Evolutionary conservation across 2,888 invertebrate genomes (phyloP).

Genomic region (Archips crataeganus): DNA sequence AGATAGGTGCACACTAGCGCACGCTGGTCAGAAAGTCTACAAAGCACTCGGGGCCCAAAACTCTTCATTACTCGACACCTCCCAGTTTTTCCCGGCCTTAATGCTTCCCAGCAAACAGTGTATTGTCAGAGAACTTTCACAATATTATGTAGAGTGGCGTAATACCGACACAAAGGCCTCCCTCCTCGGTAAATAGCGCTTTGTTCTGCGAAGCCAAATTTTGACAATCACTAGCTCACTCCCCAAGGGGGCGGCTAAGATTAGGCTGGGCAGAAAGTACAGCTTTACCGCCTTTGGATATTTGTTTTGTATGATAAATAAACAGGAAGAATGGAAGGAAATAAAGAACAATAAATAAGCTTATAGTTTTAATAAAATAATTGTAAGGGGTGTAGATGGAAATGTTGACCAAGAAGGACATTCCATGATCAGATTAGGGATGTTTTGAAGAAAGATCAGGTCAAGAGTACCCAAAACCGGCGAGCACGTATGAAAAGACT

Average conservation of each 20-base stretch:
- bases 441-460: no score
- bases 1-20: background rate
- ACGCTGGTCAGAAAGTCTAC: background rate
- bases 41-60: background rate
- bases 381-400: no score
- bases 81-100: slow-evolving; percentile 49
- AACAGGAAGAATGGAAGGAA: no score
- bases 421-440: no score
- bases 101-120: slow-evolving; percentile 75
- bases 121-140: slow-evolving; percentile 82
- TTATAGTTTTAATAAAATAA: no score
- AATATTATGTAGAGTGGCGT: slow-evolving; percentile 86
- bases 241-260: slow-evolving; percentile 68
- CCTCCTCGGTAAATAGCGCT: slow-evolving; percentile 84
- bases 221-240: slow-evolving; percentile 86
- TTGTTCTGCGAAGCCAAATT: slow-evolving; percentile 87
- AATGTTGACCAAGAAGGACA: no score
- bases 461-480: no score
- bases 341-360: no score
- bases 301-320: no score
- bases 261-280: slow-evolving; percentile 45
- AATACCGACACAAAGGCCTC: slow-evolving; percentile 83
- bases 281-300: no score
- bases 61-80: slow-evolving; percentile 12
- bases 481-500: no score